These are phyloP conservation scores for Ophiodon elongatus DNA, from an alignment of 2,113 vertebrate genomes.

Conservation along the genomic window DNA sequence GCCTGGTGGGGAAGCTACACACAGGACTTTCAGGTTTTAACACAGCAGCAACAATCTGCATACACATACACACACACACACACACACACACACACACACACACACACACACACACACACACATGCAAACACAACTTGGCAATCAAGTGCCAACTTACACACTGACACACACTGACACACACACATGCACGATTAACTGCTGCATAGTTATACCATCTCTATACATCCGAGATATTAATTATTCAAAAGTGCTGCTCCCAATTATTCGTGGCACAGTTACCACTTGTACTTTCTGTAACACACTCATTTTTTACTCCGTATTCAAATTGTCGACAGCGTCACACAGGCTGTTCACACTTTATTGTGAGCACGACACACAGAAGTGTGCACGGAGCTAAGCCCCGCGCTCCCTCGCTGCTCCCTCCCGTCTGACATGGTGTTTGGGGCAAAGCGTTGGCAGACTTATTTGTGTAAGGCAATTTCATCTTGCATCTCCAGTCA, in stretches of 20 bases:
- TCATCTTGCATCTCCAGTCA: conserved; percentile 65
- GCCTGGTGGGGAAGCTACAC: neutral
- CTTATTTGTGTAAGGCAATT: conserved; percentile 62
- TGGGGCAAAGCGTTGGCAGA: conserved; percentile 42
- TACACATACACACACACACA: conserved; percentile 15
- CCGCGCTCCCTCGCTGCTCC: conserved; percentile 8
- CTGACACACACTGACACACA: too few relatives aligned
- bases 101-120: conserved; percentile 7
- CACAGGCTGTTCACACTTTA: conserved; percentile 26
- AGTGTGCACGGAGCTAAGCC: conserved; percentile 1
- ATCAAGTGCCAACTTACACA: too few relatives aligned
- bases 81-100: neutral
- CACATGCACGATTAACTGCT: conserved; percentile 6
- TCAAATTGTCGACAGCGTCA: conserved; percentile 27
- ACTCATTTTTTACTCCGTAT: conserved; percentile 23
- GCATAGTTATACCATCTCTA: conserved; percentile 34
- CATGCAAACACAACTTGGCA: too few relatives aligned
- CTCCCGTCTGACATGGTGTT: conserved; percentile 31
- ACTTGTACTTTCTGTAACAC: conserved; percentile 25
- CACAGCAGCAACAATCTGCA: neutral
- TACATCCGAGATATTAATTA: conserved; percentile 46
- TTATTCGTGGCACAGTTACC: conserved; percentile 33
- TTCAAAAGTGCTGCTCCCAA: conserved; percentile 32
- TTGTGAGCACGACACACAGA: conserved; percentile 34
- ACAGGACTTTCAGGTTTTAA: neutral